Evolutionary conservation across 2,888 invertebrate species (phyloP).

Genomic region (Falcaria lacertinaria): DNA sequence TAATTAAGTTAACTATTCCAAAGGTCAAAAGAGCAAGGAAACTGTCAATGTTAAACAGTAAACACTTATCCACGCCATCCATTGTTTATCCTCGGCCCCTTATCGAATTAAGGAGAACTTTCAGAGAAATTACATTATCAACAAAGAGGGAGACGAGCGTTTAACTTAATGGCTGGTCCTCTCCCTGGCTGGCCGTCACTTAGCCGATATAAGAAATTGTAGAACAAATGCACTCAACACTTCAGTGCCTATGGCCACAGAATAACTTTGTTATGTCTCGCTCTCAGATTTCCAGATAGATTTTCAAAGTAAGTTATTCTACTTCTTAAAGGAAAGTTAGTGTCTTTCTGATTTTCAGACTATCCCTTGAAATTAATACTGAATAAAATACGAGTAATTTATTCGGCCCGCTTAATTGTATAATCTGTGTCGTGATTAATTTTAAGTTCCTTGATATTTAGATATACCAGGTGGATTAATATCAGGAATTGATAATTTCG

Average conservation of each 20-base stretch:
- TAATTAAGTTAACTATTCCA: slow-evolving; percentile 2
- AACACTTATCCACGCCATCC: slow-evolving; percentile 22
- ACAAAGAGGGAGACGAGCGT: slow-evolving; percentile 44
- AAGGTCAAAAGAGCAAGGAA: slow-evolving; percentile 17
- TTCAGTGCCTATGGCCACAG: slow-evolving; percentile 7
- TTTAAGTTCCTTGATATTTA: not conserved
- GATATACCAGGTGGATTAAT: not conserved
- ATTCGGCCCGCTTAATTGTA: too few relatives aligned
- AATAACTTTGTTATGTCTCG: slow-evolving; percentile 14
- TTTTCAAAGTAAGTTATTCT: too few relatives aligned
- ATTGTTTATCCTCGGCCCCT: slow-evolving; percentile 46
- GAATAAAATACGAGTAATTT: too few relatives aligned
- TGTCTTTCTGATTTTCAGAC: too few relatives aligned
- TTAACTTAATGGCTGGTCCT: slow-evolving; percentile 48
- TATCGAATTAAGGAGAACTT: slow-evolving; percentile 54
- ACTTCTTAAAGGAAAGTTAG: too few relatives aligned
- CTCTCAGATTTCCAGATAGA: not conserved
- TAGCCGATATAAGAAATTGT: slow-evolving; percentile 39
- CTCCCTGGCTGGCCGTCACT: slow-evolving; percentile 44
- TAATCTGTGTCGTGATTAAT: not conserved
- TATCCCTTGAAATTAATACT: too few relatives aligned
- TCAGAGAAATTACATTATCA: slow-evolving; percentile 54
- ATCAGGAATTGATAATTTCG: not conserved
- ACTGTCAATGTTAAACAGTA: slow-evolving; percentile 26
- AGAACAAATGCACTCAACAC: slow-evolving; percentile 17